Conservation (phyloP, 2,113 vertebrate genomes). For the Xiphophorus couchianus region DNA sequence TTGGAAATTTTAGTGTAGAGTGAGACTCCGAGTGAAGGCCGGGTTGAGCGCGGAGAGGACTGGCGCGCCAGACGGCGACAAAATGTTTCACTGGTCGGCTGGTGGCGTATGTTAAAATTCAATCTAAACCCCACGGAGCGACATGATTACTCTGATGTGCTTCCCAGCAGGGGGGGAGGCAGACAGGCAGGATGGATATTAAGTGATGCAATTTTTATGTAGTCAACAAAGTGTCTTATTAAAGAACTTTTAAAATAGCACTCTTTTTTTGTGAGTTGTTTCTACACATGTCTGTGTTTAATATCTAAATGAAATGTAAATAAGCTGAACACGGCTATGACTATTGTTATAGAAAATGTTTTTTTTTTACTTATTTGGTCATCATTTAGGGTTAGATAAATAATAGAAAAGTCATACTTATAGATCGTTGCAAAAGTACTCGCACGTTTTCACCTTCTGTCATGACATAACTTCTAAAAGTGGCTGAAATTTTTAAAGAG, state of each 20-base stretch:
- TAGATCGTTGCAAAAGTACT: too few relatives aligned
- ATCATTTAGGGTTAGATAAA: neutral
- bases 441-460: too few relatives aligned
- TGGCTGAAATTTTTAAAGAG: neutral
- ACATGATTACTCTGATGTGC: slow-evolving; percentile 56
- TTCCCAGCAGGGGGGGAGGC: slow-evolving; percentile 23
- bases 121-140: slow-evolving; percentile 58
- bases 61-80: slow-evolving; percentile 16
- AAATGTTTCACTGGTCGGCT: slow-evolving; percentile 2
- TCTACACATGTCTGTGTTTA: neutral
- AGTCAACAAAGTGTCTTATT: slow-evolving; percentile 58
- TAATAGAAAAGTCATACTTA: neutral
- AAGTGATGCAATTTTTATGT: slow-evolving; percentile 59
- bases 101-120: slow-evolving; percentile 31
- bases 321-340: neutral
- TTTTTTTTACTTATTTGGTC: too few relatives aligned
- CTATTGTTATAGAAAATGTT: neutral
- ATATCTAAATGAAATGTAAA: neutral
- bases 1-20: slow-evolving; percentile 8
- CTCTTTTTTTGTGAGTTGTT: neutral
- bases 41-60: slow-evolving; percentile 7
- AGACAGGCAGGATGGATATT: neutral
- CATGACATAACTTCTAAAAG: neutral
- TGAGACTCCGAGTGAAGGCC: neutral
- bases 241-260: slow-evolving; percentile 21